Conservation (phyloP, 2,888 invertebrate genomes). For the Netelia melanura region DNA sequence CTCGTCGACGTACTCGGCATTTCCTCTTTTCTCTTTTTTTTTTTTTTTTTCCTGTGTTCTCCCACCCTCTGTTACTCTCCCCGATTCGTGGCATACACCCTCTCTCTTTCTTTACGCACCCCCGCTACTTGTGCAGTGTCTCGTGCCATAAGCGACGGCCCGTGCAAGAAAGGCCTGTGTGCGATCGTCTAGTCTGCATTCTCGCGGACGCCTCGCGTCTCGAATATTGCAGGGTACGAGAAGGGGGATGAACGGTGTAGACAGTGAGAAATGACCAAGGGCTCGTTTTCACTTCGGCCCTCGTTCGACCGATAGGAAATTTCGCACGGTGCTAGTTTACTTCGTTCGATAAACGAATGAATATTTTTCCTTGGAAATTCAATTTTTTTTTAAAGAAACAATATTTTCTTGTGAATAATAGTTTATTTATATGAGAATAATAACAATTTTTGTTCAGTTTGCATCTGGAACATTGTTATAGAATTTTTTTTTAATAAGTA, state of each 20-base stretch:
- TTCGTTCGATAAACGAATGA: not conserved
- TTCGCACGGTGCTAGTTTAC: not conserved
- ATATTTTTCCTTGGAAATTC: too few relatives aligned
- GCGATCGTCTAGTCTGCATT: slow-evolving; percentile 38
- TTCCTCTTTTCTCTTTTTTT: slow-evolving; percentile 57
- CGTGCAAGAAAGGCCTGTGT: slow-evolving; percentile 50
- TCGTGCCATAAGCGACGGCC: slow-evolving; percentile 53
- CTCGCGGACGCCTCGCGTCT: slow-evolving; percentile 36
- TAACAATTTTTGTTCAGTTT: too few relatives aligned
- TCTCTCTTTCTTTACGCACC: slow-evolving; percentile 34
- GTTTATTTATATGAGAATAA: too few relatives aligned
- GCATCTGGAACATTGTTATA: too few relatives aligned
- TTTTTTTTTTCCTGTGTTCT: slow-evolving; percentile 4
- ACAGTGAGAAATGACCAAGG: slow-evolving; percentile 29
- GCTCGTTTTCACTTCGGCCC: slow-evolving; percentile 33
- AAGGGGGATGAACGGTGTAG: not conserved
- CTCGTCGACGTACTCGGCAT: slow-evolving; percentile 59
- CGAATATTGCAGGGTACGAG: slow-evolving; percentile 1
- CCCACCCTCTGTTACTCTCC: slow-evolving; percentile 3
- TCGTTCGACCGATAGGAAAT: not conserved
- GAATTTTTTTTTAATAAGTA: too few relatives aligned
- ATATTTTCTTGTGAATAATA: not conserved
- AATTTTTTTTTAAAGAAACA: not conserved
- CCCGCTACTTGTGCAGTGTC: slow-evolving; percentile 41
- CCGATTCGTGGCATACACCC: not conserved